Evolutionary conservation across 2,888 invertebrate genomes (phyloP).

Genomic region (Timema podura): DNA sequence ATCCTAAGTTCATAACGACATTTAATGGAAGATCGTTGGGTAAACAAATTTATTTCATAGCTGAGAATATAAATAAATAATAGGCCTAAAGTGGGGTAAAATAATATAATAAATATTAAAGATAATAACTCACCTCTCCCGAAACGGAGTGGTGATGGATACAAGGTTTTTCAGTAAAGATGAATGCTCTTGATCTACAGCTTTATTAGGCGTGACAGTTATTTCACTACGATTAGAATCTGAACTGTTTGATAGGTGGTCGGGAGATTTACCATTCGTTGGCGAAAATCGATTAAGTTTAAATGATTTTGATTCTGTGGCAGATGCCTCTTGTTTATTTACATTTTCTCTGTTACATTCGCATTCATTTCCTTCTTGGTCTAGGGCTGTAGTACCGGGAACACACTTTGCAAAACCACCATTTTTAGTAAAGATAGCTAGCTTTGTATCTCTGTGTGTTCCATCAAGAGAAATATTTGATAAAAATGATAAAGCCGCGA

Average conservation of each 20-base stretch:
- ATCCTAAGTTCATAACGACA: too few species aligned
- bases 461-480: conserved; percentile 95
- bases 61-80: too few species aligned
- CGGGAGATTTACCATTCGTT: conserved; percentile 37
- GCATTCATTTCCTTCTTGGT: conserved; percentile 40
- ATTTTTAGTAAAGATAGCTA: conserved; percentile 43
- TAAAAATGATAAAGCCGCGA: conserved; percentile 90
- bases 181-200: conserved; percentile 33
- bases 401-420: conserved; percentile 15
- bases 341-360: conserved; percentile 41
- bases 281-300: conserved; percentile 21
- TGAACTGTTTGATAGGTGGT: conserved; percentile 64
- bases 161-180: conserved; percentile 32
- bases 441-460: conserved; percentile 69
- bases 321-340: conserved; percentile 33
- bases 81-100: background rate
- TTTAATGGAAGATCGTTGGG: too few species aligned
- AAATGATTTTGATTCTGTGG: conserved; percentile 16
- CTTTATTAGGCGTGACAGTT: conserved; percentile 61
- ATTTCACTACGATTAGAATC: conserved; percentile 60
- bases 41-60: too few species aligned
- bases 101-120: too few species aligned
- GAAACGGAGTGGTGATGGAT: conserved; percentile 48
- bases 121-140: conserved; percentile 55
- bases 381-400: conserved; percentile 25